Percentiles rank a stretch among this genome's conserved stretches.
Evolutionary conservation across 2,797 vertebrate species (phyloP).

Genomic region (Huso huso): DNA sequence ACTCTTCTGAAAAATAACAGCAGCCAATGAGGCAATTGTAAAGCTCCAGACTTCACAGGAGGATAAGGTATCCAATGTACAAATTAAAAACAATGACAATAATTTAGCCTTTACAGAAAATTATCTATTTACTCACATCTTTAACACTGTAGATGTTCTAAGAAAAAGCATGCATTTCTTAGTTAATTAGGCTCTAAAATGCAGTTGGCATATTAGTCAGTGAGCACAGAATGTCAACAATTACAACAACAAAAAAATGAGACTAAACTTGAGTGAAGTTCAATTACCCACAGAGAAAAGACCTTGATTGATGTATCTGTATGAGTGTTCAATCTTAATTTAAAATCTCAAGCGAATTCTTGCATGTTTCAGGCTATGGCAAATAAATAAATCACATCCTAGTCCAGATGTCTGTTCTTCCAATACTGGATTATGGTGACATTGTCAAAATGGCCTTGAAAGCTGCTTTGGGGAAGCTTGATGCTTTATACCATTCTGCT

Average conservation of each 20-base stretch:
- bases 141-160: not conserved
- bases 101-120: no score
- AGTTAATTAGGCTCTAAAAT: slow-evolving; percentile 24
- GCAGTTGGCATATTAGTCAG: slow-evolving; percentile 33
- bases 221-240: slow-evolving; percentile 12
- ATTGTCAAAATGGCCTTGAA: no score
- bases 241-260: not conserved
- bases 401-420: no score
- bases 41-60: no score
- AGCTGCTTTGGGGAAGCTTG: no score
- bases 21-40: no score
- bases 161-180: slow-evolving; percentile 17
- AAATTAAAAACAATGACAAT: no score
- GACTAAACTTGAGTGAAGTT: slow-evolving; percentile 19
- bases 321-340: slow-evolving; percentile 34
- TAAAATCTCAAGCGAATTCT: slow-evolving; percentile 9
- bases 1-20: no score
- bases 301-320: slow-evolving; percentile 14
- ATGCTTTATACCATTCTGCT: no score
- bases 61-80: no score
- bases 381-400: slow-evolving; percentile 3
- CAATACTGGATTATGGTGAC: no score
- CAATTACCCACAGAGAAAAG: slow-evolving; percentile 20
- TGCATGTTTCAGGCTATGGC: not conserved
- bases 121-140: no score